Percentiles rank a stretch among this genome's conserved stretches.
phyloP scores from a whole-genome alignment of 92 coral and sea anemone genomes.

The Palythoa grandis region DNA sequence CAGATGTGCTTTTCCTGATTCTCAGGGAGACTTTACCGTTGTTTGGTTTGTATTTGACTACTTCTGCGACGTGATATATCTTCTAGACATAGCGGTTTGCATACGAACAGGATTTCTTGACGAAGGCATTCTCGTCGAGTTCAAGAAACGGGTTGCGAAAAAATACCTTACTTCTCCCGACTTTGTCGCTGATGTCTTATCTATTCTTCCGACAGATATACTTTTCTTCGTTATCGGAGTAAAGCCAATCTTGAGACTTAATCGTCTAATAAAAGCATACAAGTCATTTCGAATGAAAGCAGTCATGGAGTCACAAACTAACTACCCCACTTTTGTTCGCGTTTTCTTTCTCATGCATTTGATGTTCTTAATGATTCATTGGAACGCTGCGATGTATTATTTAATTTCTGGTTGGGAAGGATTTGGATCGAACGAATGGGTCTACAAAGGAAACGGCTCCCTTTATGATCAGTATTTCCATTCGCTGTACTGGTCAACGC shows the following conservation, averaged over 20 bases:
- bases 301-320: conserved; percentile 88
- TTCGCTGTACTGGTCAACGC: conserved; percentile 94
- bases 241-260: conserved; percentile 74
- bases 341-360: conserved; percentile 87
- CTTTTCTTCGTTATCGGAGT: conserved; percentile 72
- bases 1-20: conserved; percentile 85
- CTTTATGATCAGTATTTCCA: conserved; percentile 90
- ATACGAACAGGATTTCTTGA: conserved; percentile 87
- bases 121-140: conserved; percentile 83
- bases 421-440: conserved; percentile 92
- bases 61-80: conserved; percentile 77
- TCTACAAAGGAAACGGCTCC: conserved; percentile 90
- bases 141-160: conserved; percentile 57
- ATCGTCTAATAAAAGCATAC: conserved; percentile 80
- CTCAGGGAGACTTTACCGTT: conserved; percentile 72
- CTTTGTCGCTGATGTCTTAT: conserved; percentile 75
- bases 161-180: conserved; percentile 66
- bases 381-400: conserved; percentile 94
- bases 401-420: conserved; percentile 92
- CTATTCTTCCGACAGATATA: conserved; percentile 83
- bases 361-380: conserved; percentile 92
- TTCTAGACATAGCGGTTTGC: conserved; percentile 70
- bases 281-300: conserved; percentile 83
- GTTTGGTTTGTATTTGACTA: conserved; percentile 88
- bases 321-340: conserved; percentile 87